phyloP scores from a whole-genome alignment of 2,113 vertebrate genomes.

The Alosa alosa region DNA sequence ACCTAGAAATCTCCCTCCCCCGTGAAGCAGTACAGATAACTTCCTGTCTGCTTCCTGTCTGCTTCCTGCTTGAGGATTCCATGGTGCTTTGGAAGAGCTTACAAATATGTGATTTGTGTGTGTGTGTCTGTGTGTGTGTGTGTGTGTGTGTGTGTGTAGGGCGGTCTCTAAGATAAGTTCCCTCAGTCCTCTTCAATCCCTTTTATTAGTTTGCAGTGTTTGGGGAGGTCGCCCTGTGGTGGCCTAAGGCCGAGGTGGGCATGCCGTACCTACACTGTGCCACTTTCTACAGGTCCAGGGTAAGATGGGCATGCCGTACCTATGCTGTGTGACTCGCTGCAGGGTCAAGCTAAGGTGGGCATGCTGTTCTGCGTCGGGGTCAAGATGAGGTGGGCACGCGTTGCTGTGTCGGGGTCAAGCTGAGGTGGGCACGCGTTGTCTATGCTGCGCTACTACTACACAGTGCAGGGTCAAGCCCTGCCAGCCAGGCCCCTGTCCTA shows the following conservation, averaged over 20 bases:
- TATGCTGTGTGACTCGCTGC: no score
- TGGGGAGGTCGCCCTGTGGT: conserved; percentile 45
- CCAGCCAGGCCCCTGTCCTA: background rate
- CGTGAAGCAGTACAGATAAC: background rate
- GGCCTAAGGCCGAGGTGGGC: no score
- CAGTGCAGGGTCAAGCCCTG: background rate
- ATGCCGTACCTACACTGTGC: background rate
- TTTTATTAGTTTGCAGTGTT: conserved; percentile 64
- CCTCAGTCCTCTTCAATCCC: conserved; percentile 44
- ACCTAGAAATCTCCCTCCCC: background rate
- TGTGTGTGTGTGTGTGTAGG: background rate
- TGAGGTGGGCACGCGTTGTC: background rate
- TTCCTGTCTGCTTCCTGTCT: background rate
- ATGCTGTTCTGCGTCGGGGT: background rate
- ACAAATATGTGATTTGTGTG: conserved; percentile 26
- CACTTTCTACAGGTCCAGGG: background rate
- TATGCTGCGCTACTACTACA: background rate
- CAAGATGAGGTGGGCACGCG: no score
- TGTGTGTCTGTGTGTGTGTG: background rate
- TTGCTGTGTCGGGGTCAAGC: background rate
- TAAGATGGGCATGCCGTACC: background rate
- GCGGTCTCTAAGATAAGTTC: conserved; percentile 54
- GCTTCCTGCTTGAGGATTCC: conserved; percentile 36
- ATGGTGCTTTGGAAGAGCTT: conserved; percentile 55
- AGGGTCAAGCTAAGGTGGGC: no score